Evolutionary conservation across 2,888 invertebrate species (phyloP), one percentile per base, ranked within the genome.

Genomic region (Fabriciana adippe): DNA sequence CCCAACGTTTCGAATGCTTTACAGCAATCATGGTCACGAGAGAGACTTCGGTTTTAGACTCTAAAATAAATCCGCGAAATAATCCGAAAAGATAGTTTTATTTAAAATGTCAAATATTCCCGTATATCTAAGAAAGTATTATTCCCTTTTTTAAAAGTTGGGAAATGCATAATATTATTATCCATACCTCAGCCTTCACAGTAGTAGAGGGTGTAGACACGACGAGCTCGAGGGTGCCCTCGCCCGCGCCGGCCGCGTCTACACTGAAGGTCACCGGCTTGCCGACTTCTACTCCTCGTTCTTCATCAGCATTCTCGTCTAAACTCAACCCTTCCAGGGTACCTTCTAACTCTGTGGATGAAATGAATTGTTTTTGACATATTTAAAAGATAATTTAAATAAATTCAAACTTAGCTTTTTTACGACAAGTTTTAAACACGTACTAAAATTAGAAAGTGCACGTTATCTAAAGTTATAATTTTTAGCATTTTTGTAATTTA

Each of bases 201-300:
- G 98, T 97, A 31, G 92, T 93, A 64, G 97, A 96, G 18, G 97
- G 97, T 0, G 98, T 98, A 59, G 97, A 97, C 0, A 98, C 98
- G 0, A 98, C 98, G 16, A 98, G 92, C 80, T 98, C 98, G 4
- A 98, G 90, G 0, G 97, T 98, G 1, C 99, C 99, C 85, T 98
- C 97, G 0, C 99, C 99, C 2, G 99, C 98, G 79, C 97, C 97
- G 0, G 97, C 97, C 1, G 98, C 98, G 88, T 99, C 98, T 48
- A 99, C 98, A 75, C 97, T 97, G 84, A 98, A 98, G 0, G 97
- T 98, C 0, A 97, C 96, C 0, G 97, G 97, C 78, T 97, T 96
- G 5, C 97, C 97, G 13, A 97, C 94, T 84, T 96, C 95, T 53
- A 80, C 94, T 73, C 83, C 93, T 48, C 81, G 86, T 76, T 89